phyloP scores from a whole-genome alignment of 2,888 invertebrate genomes.

The Mesopsocus fuscifrons region DNA sequence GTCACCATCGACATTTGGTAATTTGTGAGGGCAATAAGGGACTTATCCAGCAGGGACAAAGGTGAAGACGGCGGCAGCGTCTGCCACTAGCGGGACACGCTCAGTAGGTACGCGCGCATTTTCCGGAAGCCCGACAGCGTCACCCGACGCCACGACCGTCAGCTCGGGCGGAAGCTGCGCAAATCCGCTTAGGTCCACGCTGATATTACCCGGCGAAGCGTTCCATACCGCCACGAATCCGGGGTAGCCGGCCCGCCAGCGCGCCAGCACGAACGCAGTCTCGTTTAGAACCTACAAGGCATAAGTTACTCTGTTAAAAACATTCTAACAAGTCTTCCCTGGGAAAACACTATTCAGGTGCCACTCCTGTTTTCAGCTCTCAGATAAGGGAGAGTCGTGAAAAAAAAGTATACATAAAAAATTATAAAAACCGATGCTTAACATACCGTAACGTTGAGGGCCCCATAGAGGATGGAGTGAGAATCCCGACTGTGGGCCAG shows the following conservation, averaged over 20 bases:
- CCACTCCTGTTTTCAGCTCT: not conserved
- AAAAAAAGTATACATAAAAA: no score
- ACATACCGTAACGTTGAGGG: conserved; percentile 37
- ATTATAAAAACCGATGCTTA: no score
- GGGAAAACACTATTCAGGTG: conserved; percentile 14
- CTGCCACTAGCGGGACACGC: not conserved
- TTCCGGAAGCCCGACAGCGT: not conserved
- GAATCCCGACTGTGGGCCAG: conserved; percentile 29
- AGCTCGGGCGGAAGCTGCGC: conserved; percentile 35
- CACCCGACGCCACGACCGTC: conserved; percentile 34
- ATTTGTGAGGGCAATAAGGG: no score
- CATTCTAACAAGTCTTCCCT: no score
- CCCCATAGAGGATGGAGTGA: conserved; percentile 45
- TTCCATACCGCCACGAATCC: conserved; percentile 57
- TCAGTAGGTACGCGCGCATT: not conserved
- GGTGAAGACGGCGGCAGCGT: not conserved
- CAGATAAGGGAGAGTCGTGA: conserved; percentile 3
- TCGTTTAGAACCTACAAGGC: conserved; percentile 13
- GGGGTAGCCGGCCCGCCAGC: conserved; percentile 52
- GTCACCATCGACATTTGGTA: no score
- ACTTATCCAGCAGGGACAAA: not conserved
- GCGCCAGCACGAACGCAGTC: conserved; percentile 20
- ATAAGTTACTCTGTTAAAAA: conserved; percentile 3
- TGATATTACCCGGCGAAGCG: conserved; percentile 29
- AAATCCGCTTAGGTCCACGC: conserved; percentile 34